Base-by-base conservation (phyloP, 2,797 vertebrate species). In the Cirrhinus molitorella region DNA sequence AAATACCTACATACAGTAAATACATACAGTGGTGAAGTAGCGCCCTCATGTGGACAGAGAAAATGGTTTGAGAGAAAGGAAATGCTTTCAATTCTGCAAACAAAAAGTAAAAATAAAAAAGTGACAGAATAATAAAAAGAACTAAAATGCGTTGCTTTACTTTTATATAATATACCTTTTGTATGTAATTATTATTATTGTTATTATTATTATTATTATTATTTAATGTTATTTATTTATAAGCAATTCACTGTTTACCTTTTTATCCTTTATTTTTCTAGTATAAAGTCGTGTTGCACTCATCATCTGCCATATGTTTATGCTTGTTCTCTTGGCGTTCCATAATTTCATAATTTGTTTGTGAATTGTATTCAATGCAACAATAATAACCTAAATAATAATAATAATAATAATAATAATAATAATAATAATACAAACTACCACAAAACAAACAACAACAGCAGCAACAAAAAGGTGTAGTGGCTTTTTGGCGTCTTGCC, bases 31-130 rank as follows among this genome's bases (percentile, higher is more conserved):
- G 17, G 28, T 25, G 25, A 66, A 49, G 79, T 51, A 23, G 76
- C 49, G 77, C 83, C 80, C 51, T 85, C 80, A 5, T 17, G 76
- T 72, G 86, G 80, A 85, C 43, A 53, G 4, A 4, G 51, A 59
- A 47, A 12, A 23, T 37, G 13, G 21, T 17, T 45, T 47, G 6
- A 31, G 19, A n/a, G 25, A 63, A 55, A 8, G 7, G 17, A 67
- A 80, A 23, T 34, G 37, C 40, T 6, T n/a, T 66, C 21, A 21
- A 71, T 68, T 3, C 43, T 28, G 8, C 16, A 45, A 57, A 17
- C 13, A 75, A n/a, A 14, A 25, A 40, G 19, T 34, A 31, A 65
- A 14, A 47, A 51, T 11, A 49, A 49, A 71, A 49, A 71, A 0
- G 0, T 13, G 11, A 16, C 6, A 9, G 25, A 31, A 31, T 31